Evolutionary conservation across 2,113 vertebrate species (phyloP), one percentile per base, ranked within the genome.

Genomic region (Platanista minor): DNA sequence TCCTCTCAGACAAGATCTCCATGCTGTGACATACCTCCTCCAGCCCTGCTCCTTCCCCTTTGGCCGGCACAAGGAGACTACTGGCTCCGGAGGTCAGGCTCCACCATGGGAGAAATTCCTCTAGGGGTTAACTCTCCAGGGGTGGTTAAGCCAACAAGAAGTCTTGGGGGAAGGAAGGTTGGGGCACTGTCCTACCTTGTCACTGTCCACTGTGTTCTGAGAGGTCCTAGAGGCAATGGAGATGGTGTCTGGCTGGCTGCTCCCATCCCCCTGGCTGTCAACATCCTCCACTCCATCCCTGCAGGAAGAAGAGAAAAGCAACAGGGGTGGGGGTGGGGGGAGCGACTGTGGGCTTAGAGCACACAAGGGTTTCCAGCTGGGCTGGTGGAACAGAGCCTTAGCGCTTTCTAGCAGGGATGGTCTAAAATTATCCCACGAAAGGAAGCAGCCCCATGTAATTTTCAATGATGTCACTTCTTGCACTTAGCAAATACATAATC

Each of bases 181-280:
- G 66, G 97, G 96, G 93, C 27, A 43, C n/a, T 72, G 74, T 98
- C 99, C 97, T 99, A 99, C 99, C 99, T 99, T 99, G 98, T 99
- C 99, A 69, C 99, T 99, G 98, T 99, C 99, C 95, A 99, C 98
- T 29, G 99, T 99, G 98, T 99, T 99, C 99, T 99, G 99, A 46
- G 99, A 99, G 8, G 99, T 99, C 96, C 99, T 99, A 92, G 99
- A 99, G 31, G 99, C 99, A 64, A 99, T 99, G 97, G 99, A 99
- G 98, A 99, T 99, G 92, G 99, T 99, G 92, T 99, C 99, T n/a
- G 99, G 99, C 89, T 99, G 99, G 98, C 99, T 99, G 98, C 99
- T 99, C 96, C 99, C 99, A 75, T 99, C 99, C 81, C 99, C 99
- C 98, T 99, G 99, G 96, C 99, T 99, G 99, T 99, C 99, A 87